A percentile compares a stretch with the other conserved stretches of the same genome.
Evolutionary conservation across 2,113 vertebrate species (phyloP).

Genomic region (Amblyornis subalaris): DNA sequence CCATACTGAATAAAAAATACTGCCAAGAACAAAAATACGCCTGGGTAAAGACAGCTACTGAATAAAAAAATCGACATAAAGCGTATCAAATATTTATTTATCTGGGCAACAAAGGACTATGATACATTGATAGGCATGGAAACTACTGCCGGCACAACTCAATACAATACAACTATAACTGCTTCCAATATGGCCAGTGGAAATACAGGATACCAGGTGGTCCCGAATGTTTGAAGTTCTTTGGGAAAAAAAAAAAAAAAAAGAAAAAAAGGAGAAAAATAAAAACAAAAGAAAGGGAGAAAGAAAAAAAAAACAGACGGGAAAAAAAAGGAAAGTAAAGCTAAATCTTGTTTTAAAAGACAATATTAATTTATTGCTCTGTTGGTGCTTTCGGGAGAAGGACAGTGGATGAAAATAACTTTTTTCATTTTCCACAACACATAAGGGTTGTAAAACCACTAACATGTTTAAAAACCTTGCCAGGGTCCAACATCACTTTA

Average conservation of each 20-base stretch:
- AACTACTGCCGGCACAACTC: slow-evolving; percentile 96
- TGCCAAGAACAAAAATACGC: slow-evolving; percentile 88
- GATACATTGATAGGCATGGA: slow-evolving; percentile 99
- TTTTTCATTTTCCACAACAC: slow-evolving; percentile 87
- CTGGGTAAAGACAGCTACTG: slow-evolving; percentile 84
- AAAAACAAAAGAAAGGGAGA: background rate
- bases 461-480: slow-evolving; percentile 78
- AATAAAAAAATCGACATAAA: slow-evolving; percentile 99
- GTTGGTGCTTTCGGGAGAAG: slow-evolving; percentile 85
- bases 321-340: background rate
- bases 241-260: slow-evolving; percentile 64
- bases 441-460: slow-evolving; percentile 85
- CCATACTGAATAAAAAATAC: slow-evolving; percentile 91
- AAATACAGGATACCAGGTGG: slow-evolving; percentile 93
- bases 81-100: slow-evolving; percentile 99
- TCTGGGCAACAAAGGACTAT: slow-evolving; percentile 99
- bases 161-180: slow-evolving; percentile 96
- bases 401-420: slow-evolving; percentile 82
- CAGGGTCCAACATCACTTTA: slow-evolving; percentile 75
- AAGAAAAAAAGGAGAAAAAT: background rate
- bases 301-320: rapidly evolving
- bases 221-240: slow-evolving; percentile 84
- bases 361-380: slow-evolving; percentile 97
- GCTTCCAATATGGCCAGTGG: slow-evolving; percentile 93
- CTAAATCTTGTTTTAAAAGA: slow-evolving; percentile 82